Evolutionary conservation across 2,888 invertebrate species (phyloP).

Genomic region (Cetonia aurata): DNA sequence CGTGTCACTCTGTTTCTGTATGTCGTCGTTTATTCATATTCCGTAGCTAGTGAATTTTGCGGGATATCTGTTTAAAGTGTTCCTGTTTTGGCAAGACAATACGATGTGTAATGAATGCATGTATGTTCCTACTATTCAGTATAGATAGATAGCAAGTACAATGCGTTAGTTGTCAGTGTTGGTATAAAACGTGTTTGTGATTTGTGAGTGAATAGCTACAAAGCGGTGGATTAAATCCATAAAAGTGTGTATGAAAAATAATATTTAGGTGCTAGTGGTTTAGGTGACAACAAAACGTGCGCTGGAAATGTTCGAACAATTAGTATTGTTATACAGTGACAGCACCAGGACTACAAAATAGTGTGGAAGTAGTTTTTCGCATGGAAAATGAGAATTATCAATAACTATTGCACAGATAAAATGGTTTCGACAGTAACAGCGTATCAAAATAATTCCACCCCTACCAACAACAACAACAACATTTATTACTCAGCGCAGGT

Average conservation of each 20-base stretch:
- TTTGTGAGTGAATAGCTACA: slow-evolving; percentile 5
- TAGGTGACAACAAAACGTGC: too few species aligned
- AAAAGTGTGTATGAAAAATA: too few species aligned
- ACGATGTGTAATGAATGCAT: background rate
- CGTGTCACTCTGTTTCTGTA: slow-evolving; percentile 7
- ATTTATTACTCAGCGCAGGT: slow-evolving; percentile 30
- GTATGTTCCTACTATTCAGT: slow-evolving; percentile 12
- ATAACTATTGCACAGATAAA: slow-evolving; percentile 10
- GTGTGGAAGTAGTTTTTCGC: background rate
- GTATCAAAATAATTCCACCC: slow-evolving; percentile 14
- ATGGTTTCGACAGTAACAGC: slow-evolving; percentile 27
- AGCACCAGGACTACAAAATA: background rate
- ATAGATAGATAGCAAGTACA: background rate
- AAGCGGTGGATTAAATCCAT: background rate
- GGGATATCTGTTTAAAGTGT: slow-evolving; percentile 33
- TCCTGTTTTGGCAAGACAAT: slow-evolving; percentile 24
- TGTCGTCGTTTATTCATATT: background rate
- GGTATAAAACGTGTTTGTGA: background rate
- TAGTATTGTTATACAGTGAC: background rate
- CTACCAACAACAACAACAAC: slow-evolving; percentile 25
- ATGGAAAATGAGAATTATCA: slow-evolving; percentile 30
- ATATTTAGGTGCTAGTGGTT: background rate
- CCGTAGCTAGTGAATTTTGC: slow-evolving; percentile 11
- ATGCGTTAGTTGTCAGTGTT: slow-evolving; percentile 11
- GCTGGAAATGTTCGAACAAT: background rate